Evolutionary conservation across 2,888 invertebrate species (phyloP).

Genomic region (Tyria jacobaeae): DNA sequence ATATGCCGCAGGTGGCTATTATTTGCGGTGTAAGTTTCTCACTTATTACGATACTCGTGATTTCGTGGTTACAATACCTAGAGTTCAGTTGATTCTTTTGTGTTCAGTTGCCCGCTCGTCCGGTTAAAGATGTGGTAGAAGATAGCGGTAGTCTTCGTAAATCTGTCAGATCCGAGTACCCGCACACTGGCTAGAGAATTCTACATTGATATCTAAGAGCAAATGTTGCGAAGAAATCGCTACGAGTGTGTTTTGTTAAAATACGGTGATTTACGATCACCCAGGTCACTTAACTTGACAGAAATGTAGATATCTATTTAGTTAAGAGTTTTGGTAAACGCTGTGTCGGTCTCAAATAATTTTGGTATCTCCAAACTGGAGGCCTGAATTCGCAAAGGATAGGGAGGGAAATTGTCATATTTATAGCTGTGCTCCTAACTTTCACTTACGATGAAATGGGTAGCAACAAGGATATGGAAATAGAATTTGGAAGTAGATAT

Average conservation of each 20-base stretch:
- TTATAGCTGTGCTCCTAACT: constrained; percentile 43
- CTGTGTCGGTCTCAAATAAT: constrained; percentile 20
- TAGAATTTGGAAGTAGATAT: constrained; percentile 15
- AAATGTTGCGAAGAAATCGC: constrained; percentile 46
- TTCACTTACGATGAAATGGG: constrained; percentile 41
- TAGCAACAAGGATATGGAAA: constrained; percentile 36
- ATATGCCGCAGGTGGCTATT: constrained; percentile 14
- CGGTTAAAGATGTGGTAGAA: constrained; percentile 55
- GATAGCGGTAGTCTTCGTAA: constrained; percentile 70
- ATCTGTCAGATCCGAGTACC: constrained; percentile 64
- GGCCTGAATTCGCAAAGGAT: constrained; percentile 42
- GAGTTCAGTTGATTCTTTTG: constrained; percentile 48
- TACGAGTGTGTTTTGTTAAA: constrained; percentile 58
- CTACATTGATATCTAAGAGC: constrained; percentile 54
- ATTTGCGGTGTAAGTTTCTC: constrained; percentile 11
- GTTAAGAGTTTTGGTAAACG: constrained; percentile 20
- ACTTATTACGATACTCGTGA: constrained; percentile 13
- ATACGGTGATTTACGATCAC: constrained; percentile 63
- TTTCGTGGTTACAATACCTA: constrained; percentile 39
- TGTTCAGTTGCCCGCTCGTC: constrained; percentile 49
- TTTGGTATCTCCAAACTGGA: constrained; percentile 21
- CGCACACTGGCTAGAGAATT: constrained; percentile 42
- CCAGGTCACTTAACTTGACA: constrained; percentile 19
- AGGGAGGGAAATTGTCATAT: constrained; percentile 47
- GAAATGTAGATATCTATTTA: constrained; percentile 21